Evolutionary conservation across 2,113 vertebrate genomes (phyloP), one percentile per base, ranked within the genome.

Genomic region (Alces alces): DNA sequence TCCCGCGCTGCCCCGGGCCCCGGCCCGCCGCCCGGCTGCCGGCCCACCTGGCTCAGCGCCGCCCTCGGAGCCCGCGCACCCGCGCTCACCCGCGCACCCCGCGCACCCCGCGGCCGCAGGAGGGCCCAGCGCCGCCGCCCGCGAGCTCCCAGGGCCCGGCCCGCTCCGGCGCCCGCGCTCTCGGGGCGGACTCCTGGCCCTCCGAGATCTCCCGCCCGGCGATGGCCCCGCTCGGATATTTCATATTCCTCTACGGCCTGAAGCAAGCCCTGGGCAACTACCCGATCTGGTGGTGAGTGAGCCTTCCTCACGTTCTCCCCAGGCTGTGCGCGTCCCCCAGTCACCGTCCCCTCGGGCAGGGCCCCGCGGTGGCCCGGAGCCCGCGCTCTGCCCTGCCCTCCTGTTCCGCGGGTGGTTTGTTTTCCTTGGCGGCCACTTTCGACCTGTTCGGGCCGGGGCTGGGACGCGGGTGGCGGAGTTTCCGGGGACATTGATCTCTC

Each of bases 281-380:
- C 96, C 98, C 98, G 73, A 98, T 98, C 95, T 98, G 98, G 98
- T 98, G 98, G 98, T 98, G 89, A 98, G 98, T 98, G 94, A 95
- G 80, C 66, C 58, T 84, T 16, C 85, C 55, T 23, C 45, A 52
- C 79, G 33, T 70, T 61, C n/a, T n/a, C 58, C 55, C 13, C 28
- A 43, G 79, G n/a, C 79, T 36, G 88, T 4, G 66, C 19, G 86
- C 70, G 54, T 36, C 57, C 94, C 55, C n/a, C 19, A 19, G 54
- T 36, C 85, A 79, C 92, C 33, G 58, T 88, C 47, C 91, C 91
- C 57, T 78, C 79, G 25, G 57, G 70, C 76, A 79, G 47, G 92
- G 92, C 58, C 55, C 85, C n/a, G 14, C 36, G 25, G 84, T 91
- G 83, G 89, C 57, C 87, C 6, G 43, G 58, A 93, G 25, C 58